Percentiles rank a stretch among this genome's conserved stretches.
Evolutionary conservation across 92 coral and sea anemone genomes (phyloP).

Genomic region (Plumapathes pennacea): DNA sequence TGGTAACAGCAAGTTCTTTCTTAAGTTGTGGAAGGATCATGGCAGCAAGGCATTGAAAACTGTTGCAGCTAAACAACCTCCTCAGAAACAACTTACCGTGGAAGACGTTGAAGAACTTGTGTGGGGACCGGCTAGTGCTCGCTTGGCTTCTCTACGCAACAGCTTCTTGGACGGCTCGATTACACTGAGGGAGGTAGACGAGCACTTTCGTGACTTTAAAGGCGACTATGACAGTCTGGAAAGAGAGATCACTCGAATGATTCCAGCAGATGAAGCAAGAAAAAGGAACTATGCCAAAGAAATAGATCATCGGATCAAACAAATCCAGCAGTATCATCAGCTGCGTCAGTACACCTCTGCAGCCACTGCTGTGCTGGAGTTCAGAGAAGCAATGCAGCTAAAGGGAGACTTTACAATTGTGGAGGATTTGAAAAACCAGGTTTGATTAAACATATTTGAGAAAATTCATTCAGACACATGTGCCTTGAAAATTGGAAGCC

Average conservation of each 20-base stretch:
- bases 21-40: constrained; percentile 43
- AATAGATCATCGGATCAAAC: constrained; percentile 5
- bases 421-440: constrained; percentile 54
- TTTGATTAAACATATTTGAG: background rate
- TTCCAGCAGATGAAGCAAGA: background rate
- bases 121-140: constrained; percentile 40
- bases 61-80: constrained; percentile 2
- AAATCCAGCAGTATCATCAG: constrained; percentile 55
- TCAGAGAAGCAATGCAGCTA: constrained; percentile 61
- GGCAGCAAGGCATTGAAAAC: constrained; percentile 15
- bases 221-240: constrained; percentile 6
- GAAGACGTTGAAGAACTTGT: constrained; percentile 36
- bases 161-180: constrained; percentile 21
- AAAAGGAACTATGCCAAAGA: background rate
- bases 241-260: constrained; percentile 39
- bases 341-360: constrained; percentile 49
- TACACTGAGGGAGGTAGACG: constrained; percentile 36
- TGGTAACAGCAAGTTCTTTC: constrained; percentile 35
- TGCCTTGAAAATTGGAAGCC: no score
- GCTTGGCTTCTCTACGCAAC: constrained; percentile 14
- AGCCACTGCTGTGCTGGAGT: constrained; percentile 59
- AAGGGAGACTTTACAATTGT: constrained; percentile 68
- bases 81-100: constrained; percentile 25
- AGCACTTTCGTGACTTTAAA: constrained; percentile 21
- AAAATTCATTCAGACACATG: no score